These are phyloP conservation scores for Florisuga fusca DNA, from an alignment of 2,797 vertebrate species.

Conservation along the genomic window DNA sequence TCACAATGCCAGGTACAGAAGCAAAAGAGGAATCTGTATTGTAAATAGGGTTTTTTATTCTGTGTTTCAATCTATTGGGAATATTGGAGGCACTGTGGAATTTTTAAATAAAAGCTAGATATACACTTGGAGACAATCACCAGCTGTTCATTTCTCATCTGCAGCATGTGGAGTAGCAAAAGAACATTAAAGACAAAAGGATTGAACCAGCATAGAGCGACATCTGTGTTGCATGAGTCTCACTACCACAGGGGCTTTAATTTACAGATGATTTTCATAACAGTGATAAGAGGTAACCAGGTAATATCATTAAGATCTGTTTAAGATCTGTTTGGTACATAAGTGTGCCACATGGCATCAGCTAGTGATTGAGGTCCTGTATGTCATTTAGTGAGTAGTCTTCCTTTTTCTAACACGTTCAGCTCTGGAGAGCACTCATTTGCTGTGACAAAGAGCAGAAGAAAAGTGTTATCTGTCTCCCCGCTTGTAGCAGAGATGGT, in stretches of 20 bases:
- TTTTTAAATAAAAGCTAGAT: slow-evolving; percentile 60
- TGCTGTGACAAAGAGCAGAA: neutral
- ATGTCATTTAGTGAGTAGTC: neutral
- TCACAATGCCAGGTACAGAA: neutral
- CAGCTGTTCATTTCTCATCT: slow-evolving; percentile 47
- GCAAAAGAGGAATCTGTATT: neutral
- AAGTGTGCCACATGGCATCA: neutral
- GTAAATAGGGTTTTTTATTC: neutral
- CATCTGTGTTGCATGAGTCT: slow-evolving; percentile 52
- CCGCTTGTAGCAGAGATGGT: neutral
- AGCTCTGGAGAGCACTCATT: neutral
- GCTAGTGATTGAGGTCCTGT: neutral
- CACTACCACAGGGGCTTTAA: slow-evolving; percentile 15
- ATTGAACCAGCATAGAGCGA: neutral
- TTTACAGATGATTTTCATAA: slow-evolving; percentile 16
- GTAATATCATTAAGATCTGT: neutral
- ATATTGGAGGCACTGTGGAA: neutral
- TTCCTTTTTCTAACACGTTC: neutral
- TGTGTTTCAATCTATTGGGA: slow-evolving; percentile 5
- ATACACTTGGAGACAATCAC: slow-evolving; percentile 42
- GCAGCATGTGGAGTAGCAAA: slow-evolving; percentile 49
- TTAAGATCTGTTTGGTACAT: neutral
- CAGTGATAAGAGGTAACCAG: neutral
- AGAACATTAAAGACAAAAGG: slow-evolving; percentile 34
- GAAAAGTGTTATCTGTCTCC: neutral